Evolutionary conservation across 2,888 invertebrate species (phyloP).

Genomic region (Melipona beecheii): DNA sequence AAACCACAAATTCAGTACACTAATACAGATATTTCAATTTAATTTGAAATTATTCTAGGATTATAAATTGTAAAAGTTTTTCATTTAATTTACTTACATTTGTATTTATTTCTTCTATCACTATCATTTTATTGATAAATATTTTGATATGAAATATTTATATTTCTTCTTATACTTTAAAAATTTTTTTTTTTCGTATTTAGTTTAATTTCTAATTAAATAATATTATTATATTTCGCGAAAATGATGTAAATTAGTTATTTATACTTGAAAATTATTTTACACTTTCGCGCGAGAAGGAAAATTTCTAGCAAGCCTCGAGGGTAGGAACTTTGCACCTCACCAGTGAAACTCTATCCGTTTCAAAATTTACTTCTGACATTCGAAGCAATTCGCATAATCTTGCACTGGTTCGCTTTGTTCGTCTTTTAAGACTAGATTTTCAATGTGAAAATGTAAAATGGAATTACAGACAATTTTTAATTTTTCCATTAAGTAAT

Average conservation of each 20-base stretch:
- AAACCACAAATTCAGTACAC: not conserved
- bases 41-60: not conserved
- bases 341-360: constrained; percentile 30
- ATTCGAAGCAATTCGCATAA: constrained; percentile 45
- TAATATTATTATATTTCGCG: not conserved
- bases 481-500: not conserved
- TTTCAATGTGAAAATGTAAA: constrained; percentile 6
- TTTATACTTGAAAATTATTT: constrained; percentile 25
- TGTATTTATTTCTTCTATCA: not conserved
- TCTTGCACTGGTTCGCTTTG: constrained; percentile 27
- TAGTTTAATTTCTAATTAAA: constrained; percentile 3
- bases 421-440: constrained; percentile 11
- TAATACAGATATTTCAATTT: not conserved
- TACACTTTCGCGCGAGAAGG: constrained; percentile 4
- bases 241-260: constrained; percentile 26
- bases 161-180: not conserved
- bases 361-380: constrained; percentile 32
- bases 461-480: constrained; percentile 35
- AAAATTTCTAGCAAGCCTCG: constrained; percentile 30
- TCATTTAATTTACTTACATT: not conserved
- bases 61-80: not conserved
- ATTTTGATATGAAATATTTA: too few relatives aligned
- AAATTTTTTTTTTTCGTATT: not conserved
- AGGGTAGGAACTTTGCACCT: constrained; percentile 31
- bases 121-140: not conserved